phyloP scores from a whole-genome alignment of 2,113 vertebrate species.

The Cyrtonyx montezumae region DNA sequence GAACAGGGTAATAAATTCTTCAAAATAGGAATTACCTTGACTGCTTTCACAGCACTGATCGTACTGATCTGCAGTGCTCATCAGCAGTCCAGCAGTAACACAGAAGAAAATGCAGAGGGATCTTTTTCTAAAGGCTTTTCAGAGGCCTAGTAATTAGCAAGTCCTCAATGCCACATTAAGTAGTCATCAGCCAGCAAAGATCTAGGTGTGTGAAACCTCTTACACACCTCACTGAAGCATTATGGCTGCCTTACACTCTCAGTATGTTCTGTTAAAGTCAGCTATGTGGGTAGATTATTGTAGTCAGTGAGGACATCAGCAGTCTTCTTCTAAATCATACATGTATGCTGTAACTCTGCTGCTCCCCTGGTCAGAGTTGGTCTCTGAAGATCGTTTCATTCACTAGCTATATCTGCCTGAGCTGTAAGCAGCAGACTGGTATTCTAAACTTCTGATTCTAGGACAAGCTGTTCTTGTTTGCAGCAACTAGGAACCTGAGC shows the following conservation, averaged over 20 bases:
- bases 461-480: neutral
- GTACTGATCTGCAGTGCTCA: neutral
- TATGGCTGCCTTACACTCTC: neutral
- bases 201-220: neutral
- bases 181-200: neutral
- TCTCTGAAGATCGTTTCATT: neutral
- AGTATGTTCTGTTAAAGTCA: neutral
- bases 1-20: neutral
- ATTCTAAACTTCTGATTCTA: neutral
- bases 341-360: neutral
- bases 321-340: neutral
- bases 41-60: neutral
- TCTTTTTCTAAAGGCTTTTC: neutral
- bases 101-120: neutral
- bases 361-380: neutral
- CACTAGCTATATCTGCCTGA: rapidly evolving
- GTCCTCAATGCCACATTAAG: neutral
- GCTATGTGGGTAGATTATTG: neutral
- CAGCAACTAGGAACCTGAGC: neutral
- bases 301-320: neutral
- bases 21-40: neutral
- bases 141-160: neutral
- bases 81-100: neutral
- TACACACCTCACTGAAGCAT: neutral
- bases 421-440: neutral